A percentile compares a stretch with the other conserved stretches of the same genome.
Evolutionary conservation across 64 coral and sea anemone species (phyloP).

Genomic region (Montipora cactus): DNA sequence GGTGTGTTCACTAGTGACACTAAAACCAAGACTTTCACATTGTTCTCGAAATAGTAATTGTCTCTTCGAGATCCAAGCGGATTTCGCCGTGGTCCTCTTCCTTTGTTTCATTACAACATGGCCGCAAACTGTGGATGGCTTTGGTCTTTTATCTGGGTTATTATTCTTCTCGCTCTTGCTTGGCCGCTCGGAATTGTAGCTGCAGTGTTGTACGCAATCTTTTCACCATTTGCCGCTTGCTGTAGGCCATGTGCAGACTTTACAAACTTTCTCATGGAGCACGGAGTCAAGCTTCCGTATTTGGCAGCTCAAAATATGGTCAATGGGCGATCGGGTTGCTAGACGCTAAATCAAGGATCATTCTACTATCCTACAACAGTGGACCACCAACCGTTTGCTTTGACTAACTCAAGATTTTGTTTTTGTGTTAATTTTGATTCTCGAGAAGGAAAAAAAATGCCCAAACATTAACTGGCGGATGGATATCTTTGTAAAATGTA

Average conservation of each 20-base stretch:
- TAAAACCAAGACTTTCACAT: not conserved
- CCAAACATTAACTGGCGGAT: too few relatives aligned
- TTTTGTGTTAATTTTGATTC: not conserved
- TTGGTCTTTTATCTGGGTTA: conserved; percentile 92
- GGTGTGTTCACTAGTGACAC: not conserved
- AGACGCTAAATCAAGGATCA: not conserved
- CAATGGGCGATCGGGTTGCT: conserved; percentile 83
- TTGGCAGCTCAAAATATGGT: conserved; percentile 94
- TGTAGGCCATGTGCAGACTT: conserved; percentile 88
- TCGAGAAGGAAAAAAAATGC: not conserved
- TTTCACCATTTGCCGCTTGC: conserved; percentile 96
- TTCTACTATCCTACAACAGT: not conserved
- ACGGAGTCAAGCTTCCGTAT: conserved; percentile 84
- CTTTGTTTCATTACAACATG: not conserved
- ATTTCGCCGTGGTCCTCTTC: not conserved
- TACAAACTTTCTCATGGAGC: conserved; percentile 78
- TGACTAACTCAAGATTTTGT: not conserved
- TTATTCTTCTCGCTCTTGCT: conserved; percentile 75
- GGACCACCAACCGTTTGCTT: not conserved
- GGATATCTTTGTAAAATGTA: too few relatives aligned
- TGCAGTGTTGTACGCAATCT: conserved; percentile 91
- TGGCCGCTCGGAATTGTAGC: conserved; percentile 91
- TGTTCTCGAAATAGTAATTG: too few relatives aligned
- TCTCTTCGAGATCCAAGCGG: not conserved
- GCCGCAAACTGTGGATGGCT: conserved; percentile 91